These are phyloP conservation scores for Hoplodrina blanda DNA, from an alignment of 2,888 invertebrate species.

Conservation along the genomic window DNA sequence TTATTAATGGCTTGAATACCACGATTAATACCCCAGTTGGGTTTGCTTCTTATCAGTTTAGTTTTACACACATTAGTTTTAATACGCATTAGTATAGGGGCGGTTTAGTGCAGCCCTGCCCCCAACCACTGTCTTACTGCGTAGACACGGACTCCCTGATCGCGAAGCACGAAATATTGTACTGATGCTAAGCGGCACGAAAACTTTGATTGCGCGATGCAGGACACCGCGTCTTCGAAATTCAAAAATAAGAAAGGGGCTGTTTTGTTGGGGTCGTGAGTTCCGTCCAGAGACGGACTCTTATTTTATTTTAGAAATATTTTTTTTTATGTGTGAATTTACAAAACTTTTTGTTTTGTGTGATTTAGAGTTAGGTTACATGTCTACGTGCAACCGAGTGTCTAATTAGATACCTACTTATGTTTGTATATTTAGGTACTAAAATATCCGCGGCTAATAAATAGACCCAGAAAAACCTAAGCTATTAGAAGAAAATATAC, in stretches of 20 bases:
- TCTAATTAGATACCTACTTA: too few species aligned
- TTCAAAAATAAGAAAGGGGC: not conserved
- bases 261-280: not conserved
- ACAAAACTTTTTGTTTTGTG: too few species aligned
- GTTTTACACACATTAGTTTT: not conserved
- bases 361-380: too few species aligned
- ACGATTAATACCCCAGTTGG: slow-evolving; percentile 9
- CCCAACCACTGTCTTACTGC: slow-evolving; percentile 36
- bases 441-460: not conserved
- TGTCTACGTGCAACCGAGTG: too few species aligned
- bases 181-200: not conserved
- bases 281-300: not conserved
- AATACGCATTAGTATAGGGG: slow-evolving; percentile 4
- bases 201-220: slow-evolving; percentile 51
- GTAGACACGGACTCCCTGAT: slow-evolving; percentile 40
- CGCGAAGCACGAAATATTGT: not conserved
- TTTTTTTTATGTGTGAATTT: not conserved
- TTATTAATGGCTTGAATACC: slow-evolving; percentile 9
- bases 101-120: slow-evolving; percentile 38
- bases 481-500: too few species aligned
- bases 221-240: slow-evolving; percentile 15
- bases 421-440: too few species aligned
- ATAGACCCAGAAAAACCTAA: not conserved
- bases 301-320: not conserved
- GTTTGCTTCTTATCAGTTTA: not conserved